Conservation (phyloP, 1,140 invertebrate genomes). For the Triops cancriformis region DNA sequence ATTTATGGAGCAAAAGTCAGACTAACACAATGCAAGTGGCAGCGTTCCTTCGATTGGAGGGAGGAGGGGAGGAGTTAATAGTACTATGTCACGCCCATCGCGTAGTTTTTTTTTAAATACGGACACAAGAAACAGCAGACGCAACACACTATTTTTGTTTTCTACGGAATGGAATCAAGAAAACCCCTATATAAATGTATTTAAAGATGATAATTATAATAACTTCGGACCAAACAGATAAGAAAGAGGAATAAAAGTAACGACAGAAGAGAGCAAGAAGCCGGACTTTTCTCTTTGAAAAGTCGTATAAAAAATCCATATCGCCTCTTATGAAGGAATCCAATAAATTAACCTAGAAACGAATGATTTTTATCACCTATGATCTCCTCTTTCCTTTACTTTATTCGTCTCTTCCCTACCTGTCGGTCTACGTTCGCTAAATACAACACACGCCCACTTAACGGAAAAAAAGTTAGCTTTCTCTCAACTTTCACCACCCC, state of each 20-base stretch:
- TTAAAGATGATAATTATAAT: neutral
- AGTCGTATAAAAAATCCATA: neutral
- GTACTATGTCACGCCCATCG: neutral
- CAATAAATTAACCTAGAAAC: neutral
- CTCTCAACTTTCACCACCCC: neutral
- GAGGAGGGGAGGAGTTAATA: neutral
- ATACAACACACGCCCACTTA: neutral
- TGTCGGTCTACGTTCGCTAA: neutral
- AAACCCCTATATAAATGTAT: constrained; percentile 11
- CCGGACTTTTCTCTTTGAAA: neutral
- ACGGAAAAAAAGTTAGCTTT: neutral
- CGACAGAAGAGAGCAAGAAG: neutral
- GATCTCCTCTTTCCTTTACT: neutral
- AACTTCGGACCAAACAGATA: neutral
- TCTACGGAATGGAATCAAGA: constrained; percentile 1
- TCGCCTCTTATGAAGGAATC: neutral
- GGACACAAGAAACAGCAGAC: too few species aligned
- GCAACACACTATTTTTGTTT: neutral
- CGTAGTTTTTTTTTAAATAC: neutral
- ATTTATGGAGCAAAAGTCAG: neutral
- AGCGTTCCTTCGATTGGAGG: neutral
- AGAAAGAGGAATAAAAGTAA: neutral
- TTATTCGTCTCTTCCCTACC: neutral
- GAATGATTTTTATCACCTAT: neutral
- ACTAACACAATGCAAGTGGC: neutral